phyloP scores from a whole-genome alignment of 2,113 vertebrate genomes.

The Blennius ocellaris region DNA sequence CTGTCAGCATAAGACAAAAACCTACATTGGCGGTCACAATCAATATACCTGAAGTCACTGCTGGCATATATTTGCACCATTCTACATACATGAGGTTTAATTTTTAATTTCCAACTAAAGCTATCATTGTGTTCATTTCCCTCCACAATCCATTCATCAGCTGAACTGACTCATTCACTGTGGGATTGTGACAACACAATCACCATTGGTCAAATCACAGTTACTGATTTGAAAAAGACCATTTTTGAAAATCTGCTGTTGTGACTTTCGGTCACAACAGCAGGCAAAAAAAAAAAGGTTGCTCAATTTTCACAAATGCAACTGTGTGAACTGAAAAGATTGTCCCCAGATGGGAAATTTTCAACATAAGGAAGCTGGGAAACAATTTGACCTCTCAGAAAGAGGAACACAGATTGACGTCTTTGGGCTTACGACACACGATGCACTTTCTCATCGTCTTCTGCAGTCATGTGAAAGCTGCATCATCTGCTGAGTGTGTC shows the following conservation, averaged over 20 bases:
- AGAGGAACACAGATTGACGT: constrained; percentile 39
- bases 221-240: too few species aligned
- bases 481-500: neutral
- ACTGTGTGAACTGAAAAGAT: too few species aligned
- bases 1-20: neutral
- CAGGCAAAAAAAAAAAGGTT: too few species aligned
- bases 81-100: neutral
- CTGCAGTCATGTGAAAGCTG: constrained; percentile 1
- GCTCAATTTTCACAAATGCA: too few species aligned
- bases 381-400: neutral
- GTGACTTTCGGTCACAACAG: too few species aligned
- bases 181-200: too few species aligned
- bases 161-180: too few species aligned
- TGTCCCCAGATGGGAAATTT: neutral
- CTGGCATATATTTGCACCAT: neutral
- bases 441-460: neutral
- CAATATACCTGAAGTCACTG: neutral
- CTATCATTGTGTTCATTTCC: neutral
- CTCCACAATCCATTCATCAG: too few species aligned
- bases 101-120: neutral
- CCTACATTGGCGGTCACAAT: neutral
- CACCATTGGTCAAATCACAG: too few species aligned
- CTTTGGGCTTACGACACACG: neutral
- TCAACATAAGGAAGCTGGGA: constrained; percentile 6
- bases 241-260: too few species aligned